Base-by-base conservation (phyloP, 2,888 invertebrate genomes). In the Embidobia sp. region DNA sequence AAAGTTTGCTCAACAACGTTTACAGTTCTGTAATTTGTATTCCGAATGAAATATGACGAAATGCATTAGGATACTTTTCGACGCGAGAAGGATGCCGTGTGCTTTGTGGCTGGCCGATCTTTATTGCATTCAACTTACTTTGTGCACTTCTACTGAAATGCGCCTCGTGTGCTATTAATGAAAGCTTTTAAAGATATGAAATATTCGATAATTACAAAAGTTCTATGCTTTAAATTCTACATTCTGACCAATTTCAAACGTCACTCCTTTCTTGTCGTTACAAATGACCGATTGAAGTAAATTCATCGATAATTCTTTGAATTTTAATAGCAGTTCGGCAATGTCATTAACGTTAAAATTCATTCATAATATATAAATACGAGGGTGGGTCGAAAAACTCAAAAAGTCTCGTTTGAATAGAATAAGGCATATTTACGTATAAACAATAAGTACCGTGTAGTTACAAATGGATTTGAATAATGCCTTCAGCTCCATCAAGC, bases 131-230 rank as follows among this genome's bases (percentile, higher is more conserved):
- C 82, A 81, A 37, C 77, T 31, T 55, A 44, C 37, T 35, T 13
- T 44, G 19, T 15, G n/a, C 27, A 27, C 55, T 53, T 37, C 42
- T 10, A 27, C 51, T 66, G 42, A 67, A 51, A 61, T 75, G 49
- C 55, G 66, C 61, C 80, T 78, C 69, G 57, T 82, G 76, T 77
- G 78, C 80, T 81, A 83, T 84, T 86, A 82, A 81, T 69, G 67
- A 51, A 85, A 86, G 75, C 86, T 85, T 87, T 87, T 85, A 85
- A 86, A 86, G 85, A 85, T 87, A 85, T 82, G 83, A 81, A 85
- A 85, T 86, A 84, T 85, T 87, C 84, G 86, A 84, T 88, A 88
- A 88, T 88, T 88, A 86, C 87, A 74, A 87, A 88, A 88, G 86
- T 87, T 88, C 83, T 80, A 80, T 82, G 82, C 85, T 85, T 87